These are phyloP conservation scores for Plodia interpunctella DNA, from an alignment of 1,140 invertebrate species.

Conservation along the genomic window DNA sequence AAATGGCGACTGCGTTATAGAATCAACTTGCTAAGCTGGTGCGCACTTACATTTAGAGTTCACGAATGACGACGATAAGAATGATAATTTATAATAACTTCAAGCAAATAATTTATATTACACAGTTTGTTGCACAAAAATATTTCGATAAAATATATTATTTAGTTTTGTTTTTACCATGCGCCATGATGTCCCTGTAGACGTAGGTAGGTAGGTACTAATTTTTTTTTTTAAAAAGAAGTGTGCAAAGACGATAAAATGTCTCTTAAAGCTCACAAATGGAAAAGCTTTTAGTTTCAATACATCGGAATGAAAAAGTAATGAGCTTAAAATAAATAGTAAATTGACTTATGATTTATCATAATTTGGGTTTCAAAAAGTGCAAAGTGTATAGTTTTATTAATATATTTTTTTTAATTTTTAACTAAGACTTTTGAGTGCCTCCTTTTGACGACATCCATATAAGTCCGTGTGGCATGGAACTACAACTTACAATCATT, in stretches of 20 bases:
- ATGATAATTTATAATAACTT: neutral
- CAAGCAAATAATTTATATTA: no score
- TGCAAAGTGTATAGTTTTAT: no score
- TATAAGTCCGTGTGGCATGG: neutral
- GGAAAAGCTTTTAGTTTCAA: constrained; percentile 9
- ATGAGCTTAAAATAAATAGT: constrained; percentile 14
- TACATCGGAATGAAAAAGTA: constrained; percentile 59
- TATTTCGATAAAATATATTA: constrained; percentile 3
- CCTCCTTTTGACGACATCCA: neutral
- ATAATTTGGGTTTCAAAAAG: no score
- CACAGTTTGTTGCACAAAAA: constrained; percentile 2
- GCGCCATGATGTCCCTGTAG: constrained; percentile 13
- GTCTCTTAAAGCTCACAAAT: constrained; percentile 15
- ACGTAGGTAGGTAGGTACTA: constrained; percentile 7
- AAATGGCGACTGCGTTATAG: constrained; percentile 54
- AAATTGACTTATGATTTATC: neutral
- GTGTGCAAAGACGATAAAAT: constrained; percentile 13
- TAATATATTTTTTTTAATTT: no score
- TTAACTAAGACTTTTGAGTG: neutral
- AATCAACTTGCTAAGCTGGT: constrained; percentile 44
- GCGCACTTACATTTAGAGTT: constrained; percentile 33
- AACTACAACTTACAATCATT: neutral
- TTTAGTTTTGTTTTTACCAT: constrained; percentile 5
- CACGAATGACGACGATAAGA: constrained; percentile 12
- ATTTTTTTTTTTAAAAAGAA: no score